Evolutionary conservation across 1,140 invertebrate genomes (phyloP).

Genomic region (Penaeus japonicus): DNA sequence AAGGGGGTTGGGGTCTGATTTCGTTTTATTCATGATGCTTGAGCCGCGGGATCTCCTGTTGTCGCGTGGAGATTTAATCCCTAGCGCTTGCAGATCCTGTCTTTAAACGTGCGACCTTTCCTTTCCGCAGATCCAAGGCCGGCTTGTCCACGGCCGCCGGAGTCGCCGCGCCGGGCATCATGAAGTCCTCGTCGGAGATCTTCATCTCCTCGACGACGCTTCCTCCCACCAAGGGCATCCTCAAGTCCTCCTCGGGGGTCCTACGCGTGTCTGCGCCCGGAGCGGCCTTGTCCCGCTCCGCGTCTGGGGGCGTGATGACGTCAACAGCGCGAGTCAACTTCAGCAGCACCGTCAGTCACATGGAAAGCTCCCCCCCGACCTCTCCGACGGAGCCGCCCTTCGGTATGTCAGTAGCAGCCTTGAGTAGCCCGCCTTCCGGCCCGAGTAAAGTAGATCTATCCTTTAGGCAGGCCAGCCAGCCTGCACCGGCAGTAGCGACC

Average conservation of each 20-base stretch:
- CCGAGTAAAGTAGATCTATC: too few relatives aligned
- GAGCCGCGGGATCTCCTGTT: too few relatives aligned
- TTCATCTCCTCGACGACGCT: background rate
- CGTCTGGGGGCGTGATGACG: background rate
- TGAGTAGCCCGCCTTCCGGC: background rate
- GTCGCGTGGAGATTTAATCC: too few relatives aligned
- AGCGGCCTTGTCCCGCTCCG: background rate
- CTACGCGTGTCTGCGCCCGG: background rate
- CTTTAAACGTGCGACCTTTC: too few relatives aligned
- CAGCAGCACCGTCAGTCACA: background rate
- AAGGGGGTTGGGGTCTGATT: too few relatives aligned
- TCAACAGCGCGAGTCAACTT: slow-evolving; percentile 16
- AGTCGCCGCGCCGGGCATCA: background rate
- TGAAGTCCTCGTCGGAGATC: slow-evolving; percentile 36
- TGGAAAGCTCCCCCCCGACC: background rate
- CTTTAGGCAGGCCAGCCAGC: too few relatives aligned
- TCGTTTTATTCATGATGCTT: too few relatives aligned
- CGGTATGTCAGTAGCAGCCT: slow-evolving; percentile 17
- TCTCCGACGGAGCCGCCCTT: background rate
- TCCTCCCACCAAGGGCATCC: background rate
- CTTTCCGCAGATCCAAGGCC: background rate
- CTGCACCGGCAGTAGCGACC: too few relatives aligned
- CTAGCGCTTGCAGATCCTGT: too few relatives aligned
- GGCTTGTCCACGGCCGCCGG: background rate
- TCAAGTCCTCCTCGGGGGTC: slow-evolving; percentile 42